Percentiles rank a stretch among this genome's conserved stretches.
Conservation (phyloP, 2,113 vertebrate species). For the Pongo pygmaeus region DNA sequence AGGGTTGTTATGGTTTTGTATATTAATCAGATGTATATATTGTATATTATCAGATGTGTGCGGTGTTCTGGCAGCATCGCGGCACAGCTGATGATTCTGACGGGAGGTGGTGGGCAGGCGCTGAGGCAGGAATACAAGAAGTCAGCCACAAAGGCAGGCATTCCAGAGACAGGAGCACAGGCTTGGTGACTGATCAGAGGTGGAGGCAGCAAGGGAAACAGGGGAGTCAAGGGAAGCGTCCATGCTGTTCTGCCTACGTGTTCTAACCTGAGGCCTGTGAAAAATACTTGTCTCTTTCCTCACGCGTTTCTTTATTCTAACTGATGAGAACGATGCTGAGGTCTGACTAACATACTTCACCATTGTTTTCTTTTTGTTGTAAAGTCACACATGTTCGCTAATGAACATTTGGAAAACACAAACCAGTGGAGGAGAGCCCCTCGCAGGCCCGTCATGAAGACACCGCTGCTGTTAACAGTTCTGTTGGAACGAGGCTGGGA, state of each 20-base stretch:
- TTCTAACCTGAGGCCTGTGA: not conserved
- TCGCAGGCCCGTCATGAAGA: not conserved
- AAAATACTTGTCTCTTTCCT: not conserved
- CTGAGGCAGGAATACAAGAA: fast-evolving
- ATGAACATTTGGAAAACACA: not conserved
- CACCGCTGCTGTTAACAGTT: not conserved
- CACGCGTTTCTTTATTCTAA: not conserved
- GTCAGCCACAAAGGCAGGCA: not conserved
- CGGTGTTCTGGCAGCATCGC: not conserved
- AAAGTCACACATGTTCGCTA: not conserved
- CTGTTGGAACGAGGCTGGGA: not conserved
- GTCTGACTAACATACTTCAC: not conserved
- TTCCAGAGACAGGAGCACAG: not conserved
- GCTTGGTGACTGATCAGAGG: not conserved
- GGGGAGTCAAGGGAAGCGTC: not conserved
- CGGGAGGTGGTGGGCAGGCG: not conserved
- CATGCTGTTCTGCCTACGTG: not conserved
- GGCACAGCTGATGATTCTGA: not conserved
- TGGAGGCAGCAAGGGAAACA: not conserved
- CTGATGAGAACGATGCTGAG: not conserved
- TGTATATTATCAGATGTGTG: not conserved
- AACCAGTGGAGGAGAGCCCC: not conserved
- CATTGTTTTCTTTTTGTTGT: not conserved
- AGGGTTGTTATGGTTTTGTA: no score
- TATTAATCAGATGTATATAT: no score